Evolutionary conservation across 2,888 invertebrate genomes (phyloP).

Genomic region (Anarsia innoxiella): DNA sequence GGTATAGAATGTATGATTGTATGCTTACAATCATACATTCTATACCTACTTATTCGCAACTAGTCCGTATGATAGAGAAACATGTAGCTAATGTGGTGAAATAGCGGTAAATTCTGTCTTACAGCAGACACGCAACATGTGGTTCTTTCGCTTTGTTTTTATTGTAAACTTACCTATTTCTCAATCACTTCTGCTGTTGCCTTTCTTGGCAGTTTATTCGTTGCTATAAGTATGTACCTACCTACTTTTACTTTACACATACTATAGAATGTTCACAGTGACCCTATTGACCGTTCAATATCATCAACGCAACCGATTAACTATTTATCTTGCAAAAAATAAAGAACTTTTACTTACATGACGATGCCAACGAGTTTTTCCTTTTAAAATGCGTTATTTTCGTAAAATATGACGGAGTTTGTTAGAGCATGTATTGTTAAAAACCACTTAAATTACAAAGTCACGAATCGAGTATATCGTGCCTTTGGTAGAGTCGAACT

Average conservation of each 20-base stretch:
- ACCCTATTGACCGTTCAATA: neutral
- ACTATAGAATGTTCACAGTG: too few species aligned
- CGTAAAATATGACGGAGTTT: neutral
- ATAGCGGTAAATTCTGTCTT: conserved; percentile 1
- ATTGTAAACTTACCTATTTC: neutral
- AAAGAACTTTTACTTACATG: conserved; percentile 4
- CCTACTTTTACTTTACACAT: too few species aligned
- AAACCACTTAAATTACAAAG: conserved; percentile 3
- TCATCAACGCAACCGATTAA: neutral
- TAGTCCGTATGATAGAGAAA: too few species aligned
- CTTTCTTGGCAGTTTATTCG: too few species aligned
- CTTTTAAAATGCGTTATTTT: neutral
- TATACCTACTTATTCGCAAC: too few species aligned
- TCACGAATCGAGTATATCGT: conserved; percentile 3
- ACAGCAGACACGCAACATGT: neutral
- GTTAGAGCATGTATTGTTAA: neutral
- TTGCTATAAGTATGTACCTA: too few species aligned
- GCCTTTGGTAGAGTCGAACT: neutral
- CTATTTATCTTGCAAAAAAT: too few species aligned
- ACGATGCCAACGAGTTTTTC: neutral
- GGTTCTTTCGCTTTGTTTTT: conserved; percentile 2
- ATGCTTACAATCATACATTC: too few species aligned
- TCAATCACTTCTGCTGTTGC: too few species aligned
- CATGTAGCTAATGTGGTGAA: conserved; percentile 6
- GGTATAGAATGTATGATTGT: too few species aligned